Base-by-base conservation (phyloP, 2,888 invertebrate genomes). In the Ochropleura leucogaster region DNA sequence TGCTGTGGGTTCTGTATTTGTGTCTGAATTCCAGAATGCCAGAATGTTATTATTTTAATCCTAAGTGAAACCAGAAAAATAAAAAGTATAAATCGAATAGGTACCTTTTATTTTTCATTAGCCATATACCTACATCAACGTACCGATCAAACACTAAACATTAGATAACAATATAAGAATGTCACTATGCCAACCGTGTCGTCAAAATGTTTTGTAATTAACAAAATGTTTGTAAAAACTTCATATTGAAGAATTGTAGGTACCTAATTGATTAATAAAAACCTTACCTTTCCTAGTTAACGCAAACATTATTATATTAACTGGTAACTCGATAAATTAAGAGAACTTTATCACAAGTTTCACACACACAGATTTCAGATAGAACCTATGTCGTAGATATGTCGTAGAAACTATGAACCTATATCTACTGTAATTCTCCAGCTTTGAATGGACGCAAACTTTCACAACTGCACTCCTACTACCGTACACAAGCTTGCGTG, bases 401-500 rank as follows among this genome's bases (percentile, higher is more conserved):
- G n/a, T n/a, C n/a, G n/a, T n/a, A n/a, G n/a, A n/a, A n/a, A 46
- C 12, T 20, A 14, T 14, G 12, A 62, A 44, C 30, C 8, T 59
- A 16, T 4, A 49, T 49, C 16, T 49, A 62, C 14, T 42, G 9
- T 42, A 60, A 60, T 5, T 59, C 40, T 59, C 20, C 59, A 40
- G 14, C 12, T 49, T 51, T 20, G 8, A 51, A 68, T 40, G 7
- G 9, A 12, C 40, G 7, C 51, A 49, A 76, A 69, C 73, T 73
- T 69, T 73, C 66, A 68, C 75, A 60, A 68, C 49, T 62, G 53
- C 57, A 30, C 30, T 49, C 4, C 6, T n/a, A 47, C 9, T 42
- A n/a, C 44, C 9, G 5, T 18, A 57, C 51, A 46, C 42, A 70
- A 74, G 20, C 66, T 74, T 51, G 76, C 86, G 86, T 86, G 84